Conservation (phyloP, 2,797 vertebrate genomes). For the Hephaestus fuliginosus region DNA sequence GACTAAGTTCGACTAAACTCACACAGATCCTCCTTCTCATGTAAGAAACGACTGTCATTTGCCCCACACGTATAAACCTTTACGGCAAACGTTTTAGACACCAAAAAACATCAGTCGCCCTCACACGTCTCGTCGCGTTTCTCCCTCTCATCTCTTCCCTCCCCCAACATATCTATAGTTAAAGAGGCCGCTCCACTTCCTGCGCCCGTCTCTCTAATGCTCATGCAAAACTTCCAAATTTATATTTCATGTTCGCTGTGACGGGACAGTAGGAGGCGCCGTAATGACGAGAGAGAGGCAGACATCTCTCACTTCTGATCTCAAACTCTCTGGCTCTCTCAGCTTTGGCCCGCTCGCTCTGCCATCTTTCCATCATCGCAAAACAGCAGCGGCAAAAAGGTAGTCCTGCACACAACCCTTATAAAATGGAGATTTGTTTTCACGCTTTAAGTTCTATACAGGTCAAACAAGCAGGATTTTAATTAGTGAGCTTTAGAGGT, state of each 20-base stretch:
- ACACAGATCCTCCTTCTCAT: not conserved
- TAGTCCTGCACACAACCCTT: not conserved
- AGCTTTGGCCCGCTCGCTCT: constrained; percentile 18
- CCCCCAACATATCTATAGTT: constrained; percentile 27
- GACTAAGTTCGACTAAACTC: constrained; percentile 19
- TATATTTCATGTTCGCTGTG: constrained; percentile 39
- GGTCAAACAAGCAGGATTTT: not conserved
- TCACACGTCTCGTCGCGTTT: not conserved
- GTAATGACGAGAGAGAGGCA: not conserved
- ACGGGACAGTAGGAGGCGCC: constrained; percentile 27
- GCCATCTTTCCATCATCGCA: not conserved
- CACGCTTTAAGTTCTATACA: not conserved
- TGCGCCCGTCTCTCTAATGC: constrained; percentile 34
- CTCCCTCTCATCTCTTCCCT: not conserved
- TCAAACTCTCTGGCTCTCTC: not conserved
- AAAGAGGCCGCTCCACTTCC: constrained; percentile 51
- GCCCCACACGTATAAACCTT: constrained; percentile 1
- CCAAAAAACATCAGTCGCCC: not conserved
- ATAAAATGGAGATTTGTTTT: not conserved
- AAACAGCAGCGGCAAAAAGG: not conserved
- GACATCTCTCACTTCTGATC: constrained; percentile 1
- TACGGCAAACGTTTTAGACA: constrained; percentile 20
- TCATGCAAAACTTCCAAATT: constrained; percentile 12
- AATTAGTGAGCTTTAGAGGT: not conserved
- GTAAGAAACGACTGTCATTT: constrained; percentile 5